These are phyloP conservation scores for Globodera rostochiensis DNA, from an alignment of 1,140 invertebrate genomes.

Conservation along the genomic window DNA sequence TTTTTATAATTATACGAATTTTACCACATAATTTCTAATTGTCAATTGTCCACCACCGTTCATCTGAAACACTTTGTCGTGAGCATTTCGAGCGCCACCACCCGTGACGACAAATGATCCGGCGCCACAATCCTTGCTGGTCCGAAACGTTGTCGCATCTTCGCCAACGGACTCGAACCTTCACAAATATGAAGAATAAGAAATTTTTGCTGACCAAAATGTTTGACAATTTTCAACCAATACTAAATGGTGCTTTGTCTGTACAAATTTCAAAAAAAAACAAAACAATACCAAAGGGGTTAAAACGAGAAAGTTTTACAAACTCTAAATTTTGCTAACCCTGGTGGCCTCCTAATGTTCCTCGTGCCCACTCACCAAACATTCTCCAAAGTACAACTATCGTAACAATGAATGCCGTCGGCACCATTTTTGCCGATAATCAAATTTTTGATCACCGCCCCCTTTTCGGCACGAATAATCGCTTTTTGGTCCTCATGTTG, in stretches of 20 bases:
- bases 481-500: slow-evolving; percentile 16
- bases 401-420: slow-evolving; percentile 34
- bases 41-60: slow-evolving; percentile 24
- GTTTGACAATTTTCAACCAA: too few relatives aligned
- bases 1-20: too few relatives aligned
- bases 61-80: slow-evolving; percentile 34
- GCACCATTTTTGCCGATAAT: slow-evolving; percentile 23
- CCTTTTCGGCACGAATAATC: slow-evolving; percentile 22
- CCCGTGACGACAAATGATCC: neutral
- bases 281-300: too few relatives aligned
- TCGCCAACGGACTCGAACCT: slow-evolving; percentile 20
- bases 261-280: too few relatives aligned
- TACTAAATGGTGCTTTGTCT: too few relatives aligned
- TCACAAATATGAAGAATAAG: too few relatives aligned
- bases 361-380: slow-evolving; percentile 5
- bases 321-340: too few relatives aligned
- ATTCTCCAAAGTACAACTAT: slow-evolving; percentile 28
- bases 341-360: too few relatives aligned
- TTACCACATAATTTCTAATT: slow-evolving; percentile 31
- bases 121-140: slow-evolving; percentile 2
- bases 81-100: slow-evolving; percentile 26
- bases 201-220: too few relatives aligned
- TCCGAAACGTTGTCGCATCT: slow-evolving; percentile 31
- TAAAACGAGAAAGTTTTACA: too few relatives aligned
- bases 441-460: slow-evolving; percentile 25